Evolutionary conservation across 2,797 vertebrate species (phyloP).

Genomic region (Linurgus olivaceus): DNA sequence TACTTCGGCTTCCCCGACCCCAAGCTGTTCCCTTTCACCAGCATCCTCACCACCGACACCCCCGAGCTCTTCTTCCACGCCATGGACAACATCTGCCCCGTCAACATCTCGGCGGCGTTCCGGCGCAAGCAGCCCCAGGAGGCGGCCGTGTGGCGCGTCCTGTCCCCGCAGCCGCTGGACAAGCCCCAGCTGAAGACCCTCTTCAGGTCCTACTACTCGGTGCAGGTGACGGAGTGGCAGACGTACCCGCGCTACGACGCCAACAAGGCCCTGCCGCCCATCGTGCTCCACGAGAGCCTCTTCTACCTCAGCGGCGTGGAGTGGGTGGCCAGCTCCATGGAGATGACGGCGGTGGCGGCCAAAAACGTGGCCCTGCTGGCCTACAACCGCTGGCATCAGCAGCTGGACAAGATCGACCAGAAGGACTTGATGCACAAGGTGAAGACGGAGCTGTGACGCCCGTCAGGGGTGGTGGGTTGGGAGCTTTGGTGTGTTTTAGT

Average conservation of each 20-base stretch:
- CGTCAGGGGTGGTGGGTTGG: not conserved
- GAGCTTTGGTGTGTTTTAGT: not conserved
- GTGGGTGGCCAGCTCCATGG: conserved; percentile 94
- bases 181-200: conserved; percentile 91
- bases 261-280: conserved; percentile 79
- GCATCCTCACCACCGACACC: conserved; percentile 87
- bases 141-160: conserved; percentile 92
- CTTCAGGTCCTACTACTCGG: conserved; percentile 97
- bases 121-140: conserved; percentile 94
- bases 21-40: conserved; percentile 92
- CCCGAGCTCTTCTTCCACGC: conserved; percentile 88
- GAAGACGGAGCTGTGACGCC: conserved; percentile 91
- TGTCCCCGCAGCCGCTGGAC: conserved; percentile 84
- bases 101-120: conserved; percentile 88
- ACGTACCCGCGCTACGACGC: conserved; percentile 86
- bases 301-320: conserved; percentile 94
- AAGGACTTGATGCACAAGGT: conserved; percentile 96
- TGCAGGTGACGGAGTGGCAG: conserved; percentile 92
- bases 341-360: conserved; percentile 91
- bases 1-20: conserved; percentile 94
- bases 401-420: conserved; percentile 94
- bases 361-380: conserved; percentile 96
- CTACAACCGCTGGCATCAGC: conserved; percentile 92
- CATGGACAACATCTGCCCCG: conserved; percentile 89
- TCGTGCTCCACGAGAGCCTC: conserved; percentile 88